A percentile compares a stretch with the other conserved stretches of the same genome.
These are phyloP conservation scores for Pangasius krempfi DNA, from an alignment of 2,797 vertebrate species.

Conservation along the genomic window DNA sequence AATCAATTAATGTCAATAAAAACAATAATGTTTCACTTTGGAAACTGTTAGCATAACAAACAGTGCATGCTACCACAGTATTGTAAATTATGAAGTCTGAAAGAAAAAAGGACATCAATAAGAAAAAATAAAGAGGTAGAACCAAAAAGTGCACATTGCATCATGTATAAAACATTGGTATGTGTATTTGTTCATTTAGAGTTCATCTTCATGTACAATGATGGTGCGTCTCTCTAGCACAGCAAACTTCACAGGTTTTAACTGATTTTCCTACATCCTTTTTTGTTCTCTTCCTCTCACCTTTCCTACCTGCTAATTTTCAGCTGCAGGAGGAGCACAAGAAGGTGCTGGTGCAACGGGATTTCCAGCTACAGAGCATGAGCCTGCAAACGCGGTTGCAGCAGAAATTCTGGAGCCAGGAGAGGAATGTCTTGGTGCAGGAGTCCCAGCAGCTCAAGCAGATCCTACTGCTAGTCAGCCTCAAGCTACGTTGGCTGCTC, in stretches of 20 bases:
- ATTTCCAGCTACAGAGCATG: constrained; percentile 96
- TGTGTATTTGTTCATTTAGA: background rate
- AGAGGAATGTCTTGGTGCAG: constrained; percentile 90
- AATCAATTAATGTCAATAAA: background rate
- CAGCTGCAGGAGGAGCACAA: constrained; percentile 95
- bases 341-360: constrained; percentile 86
- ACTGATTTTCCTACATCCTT: background rate
- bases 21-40: background rate
- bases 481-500: constrained; percentile 96
- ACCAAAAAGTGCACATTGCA: background rate
- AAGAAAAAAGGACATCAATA: background rate
- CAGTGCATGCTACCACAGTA: background rate
- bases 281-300: background rate
- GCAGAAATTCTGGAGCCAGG: constrained; percentile 94
- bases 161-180: background rate
- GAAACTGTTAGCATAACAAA: background rate
- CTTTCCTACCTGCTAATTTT: background rate
- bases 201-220: background rate
- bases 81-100: background rate
- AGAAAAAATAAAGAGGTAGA: background rate
- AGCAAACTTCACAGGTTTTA: background rate
- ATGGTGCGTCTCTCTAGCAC: background rate
- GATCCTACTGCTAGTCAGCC: constrained; percentile 90
- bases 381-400: constrained; percentile 91
- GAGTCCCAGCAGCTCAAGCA: constrained; percentile 96